phyloP scores from a whole-genome alignment of 2,113 vertebrate species.

The Procapra przewalskii region DNA sequence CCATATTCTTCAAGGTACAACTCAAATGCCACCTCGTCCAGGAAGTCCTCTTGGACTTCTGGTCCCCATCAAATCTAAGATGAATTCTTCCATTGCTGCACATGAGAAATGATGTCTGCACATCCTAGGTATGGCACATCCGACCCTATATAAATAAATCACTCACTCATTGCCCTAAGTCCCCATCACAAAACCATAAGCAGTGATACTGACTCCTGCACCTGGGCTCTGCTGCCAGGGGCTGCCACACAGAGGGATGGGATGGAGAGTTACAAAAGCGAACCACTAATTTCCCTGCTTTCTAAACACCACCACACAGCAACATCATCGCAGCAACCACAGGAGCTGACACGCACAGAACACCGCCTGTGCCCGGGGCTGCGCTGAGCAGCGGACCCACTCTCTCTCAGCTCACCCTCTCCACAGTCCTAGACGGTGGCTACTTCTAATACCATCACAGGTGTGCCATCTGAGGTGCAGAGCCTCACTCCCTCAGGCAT shows the following conservation, averaged over 20 bases:
- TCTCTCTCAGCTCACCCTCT: neutral
- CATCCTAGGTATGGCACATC: rapidly evolving
- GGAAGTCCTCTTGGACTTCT: neutral
- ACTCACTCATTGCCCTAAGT: rapidly evolving
- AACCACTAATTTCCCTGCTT: neutral
- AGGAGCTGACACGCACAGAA: rapidly evolving
- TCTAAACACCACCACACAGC: neutral
- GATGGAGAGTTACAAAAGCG: no score
- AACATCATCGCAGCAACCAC: rapidly evolving
- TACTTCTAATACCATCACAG: rapidly evolving
- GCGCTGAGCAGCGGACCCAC: rapidly evolving
- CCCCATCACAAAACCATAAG: no score
- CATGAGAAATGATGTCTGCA: rapidly evolving
- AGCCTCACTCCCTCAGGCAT: no score
- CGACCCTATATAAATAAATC: rapidly evolving
- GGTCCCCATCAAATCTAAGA: neutral
- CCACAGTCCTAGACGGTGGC: rapidly evolving
- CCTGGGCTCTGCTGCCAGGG: neutral
- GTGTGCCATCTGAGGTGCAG: no score
- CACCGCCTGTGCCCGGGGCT: rapidly evolving
- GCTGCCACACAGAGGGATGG: neutral
- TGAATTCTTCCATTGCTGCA: neutral
- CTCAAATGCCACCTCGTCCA: neutral
- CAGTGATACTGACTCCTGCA: no score
- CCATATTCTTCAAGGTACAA: neutral